Evolutionary conservation across 2,113 vertebrate genomes (phyloP).

Genomic region (Delphinapterus leucas): DNA sequence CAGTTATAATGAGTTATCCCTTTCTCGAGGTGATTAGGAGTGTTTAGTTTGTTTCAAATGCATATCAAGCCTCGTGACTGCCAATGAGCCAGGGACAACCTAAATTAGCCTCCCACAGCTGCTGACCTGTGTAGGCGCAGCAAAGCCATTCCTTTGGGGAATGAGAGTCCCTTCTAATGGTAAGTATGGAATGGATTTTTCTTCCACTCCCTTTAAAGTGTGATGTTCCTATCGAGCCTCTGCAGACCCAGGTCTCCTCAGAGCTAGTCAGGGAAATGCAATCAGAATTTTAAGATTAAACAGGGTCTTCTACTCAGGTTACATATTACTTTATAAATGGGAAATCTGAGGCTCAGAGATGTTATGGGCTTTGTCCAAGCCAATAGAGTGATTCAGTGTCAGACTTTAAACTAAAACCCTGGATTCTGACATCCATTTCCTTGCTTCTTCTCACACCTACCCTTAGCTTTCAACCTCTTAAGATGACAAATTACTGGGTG

Average conservation of each 20-base stretch:
- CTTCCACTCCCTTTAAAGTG: neutral
- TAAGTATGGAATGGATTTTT: neutral
- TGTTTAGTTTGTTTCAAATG: conserved; percentile 44
- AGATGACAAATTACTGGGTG: neutral
- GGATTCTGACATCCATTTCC: neutral
- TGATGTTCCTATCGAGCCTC: neutral
- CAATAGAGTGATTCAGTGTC: neutral
- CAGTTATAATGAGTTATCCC: conserved; percentile 73
- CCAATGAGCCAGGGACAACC: conserved; percentile 58
- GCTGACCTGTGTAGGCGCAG: conserved; percentile 37
- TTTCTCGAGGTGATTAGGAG: conserved; percentile 74
- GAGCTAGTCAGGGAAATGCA: neutral
- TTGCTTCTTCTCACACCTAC: neutral
- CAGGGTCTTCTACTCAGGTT: neutral
- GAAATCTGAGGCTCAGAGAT: neutral
- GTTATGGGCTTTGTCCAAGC: neutral
- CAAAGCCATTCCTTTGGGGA: neutral
- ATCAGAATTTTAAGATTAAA: neutral
- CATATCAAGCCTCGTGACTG: conserved; percentile 52
- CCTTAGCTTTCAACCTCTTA: neutral
- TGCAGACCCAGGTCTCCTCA: neutral
- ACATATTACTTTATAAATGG: neutral
- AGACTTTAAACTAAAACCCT: neutral
- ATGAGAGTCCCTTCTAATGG: neutral
- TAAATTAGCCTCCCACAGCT: conserved; percentile 62